phyloP scores from a whole-genome alignment of 92 coral and sea anemone genomes.

The Palythoa grandiflora region DNA sequence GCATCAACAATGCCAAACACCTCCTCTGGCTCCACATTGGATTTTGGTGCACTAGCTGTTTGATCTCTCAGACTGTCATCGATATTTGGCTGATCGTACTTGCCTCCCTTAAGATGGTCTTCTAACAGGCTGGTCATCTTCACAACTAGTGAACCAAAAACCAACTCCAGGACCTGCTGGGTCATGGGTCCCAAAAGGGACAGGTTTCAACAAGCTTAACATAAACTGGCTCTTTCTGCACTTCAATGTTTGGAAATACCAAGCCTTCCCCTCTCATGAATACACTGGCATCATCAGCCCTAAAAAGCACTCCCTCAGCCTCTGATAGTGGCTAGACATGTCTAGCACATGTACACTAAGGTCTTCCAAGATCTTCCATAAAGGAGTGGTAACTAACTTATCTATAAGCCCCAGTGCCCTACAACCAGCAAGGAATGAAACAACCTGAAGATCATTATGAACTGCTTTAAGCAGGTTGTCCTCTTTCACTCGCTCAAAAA shows the following conservation, averaged over 20 bases:
- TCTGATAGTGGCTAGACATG: constrained; percentile 16
- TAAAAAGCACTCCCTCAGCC: constrained; percentile 1
- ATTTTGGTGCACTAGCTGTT: no score
- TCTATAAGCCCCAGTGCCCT: constrained; percentile 14
- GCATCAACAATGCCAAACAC: constrained; percentile 33
- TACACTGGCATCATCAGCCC: constrained; percentile 9
- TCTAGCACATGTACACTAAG: constrained; percentile 10
- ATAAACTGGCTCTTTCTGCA: constrained; percentile 10
- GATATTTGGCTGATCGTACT: constrained; percentile 1
- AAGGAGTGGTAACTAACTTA: background rate
- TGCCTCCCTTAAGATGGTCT: constrained; percentile 26
- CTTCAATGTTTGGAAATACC: background rate
- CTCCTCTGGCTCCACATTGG: constrained; percentile 6
- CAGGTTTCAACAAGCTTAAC: background rate
- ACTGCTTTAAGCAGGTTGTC: constrained; percentile 9
- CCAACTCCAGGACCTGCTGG: constrained; percentile 23
- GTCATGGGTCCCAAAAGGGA: constrained; percentile 31
- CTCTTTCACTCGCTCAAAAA: constrained; percentile 9
- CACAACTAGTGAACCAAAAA: constrained; percentile 11
- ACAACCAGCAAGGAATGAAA: constrained; percentile 27
- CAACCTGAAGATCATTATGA: constrained; percentile 20
- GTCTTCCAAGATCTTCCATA: constrained; percentile 9
- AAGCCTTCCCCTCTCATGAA: constrained; percentile 14
- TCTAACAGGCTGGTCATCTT: constrained; percentile 25
- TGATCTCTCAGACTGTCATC: no score